phyloP scores from a whole-genome alignment of 2,888 invertebrate species.

The Hirtodrosophila duncani region DNA sequence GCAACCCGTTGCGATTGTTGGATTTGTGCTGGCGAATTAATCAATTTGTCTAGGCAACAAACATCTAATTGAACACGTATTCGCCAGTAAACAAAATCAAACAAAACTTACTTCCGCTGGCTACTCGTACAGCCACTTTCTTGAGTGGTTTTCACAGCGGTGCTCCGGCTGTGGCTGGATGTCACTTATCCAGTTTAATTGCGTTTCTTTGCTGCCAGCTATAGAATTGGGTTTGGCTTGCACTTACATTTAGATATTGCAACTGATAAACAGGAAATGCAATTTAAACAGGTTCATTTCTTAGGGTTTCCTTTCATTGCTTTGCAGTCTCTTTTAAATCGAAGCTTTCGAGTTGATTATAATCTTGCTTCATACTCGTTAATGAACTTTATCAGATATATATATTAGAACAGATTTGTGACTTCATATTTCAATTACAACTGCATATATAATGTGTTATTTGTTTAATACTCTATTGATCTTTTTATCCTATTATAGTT shows the following conservation, averaged over 20 bases:
- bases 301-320: no score
- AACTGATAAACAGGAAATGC: constrained; percentile 21
- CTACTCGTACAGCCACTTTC: constrained; percentile 40
- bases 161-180: constrained; percentile 38
- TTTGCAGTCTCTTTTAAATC: no score
- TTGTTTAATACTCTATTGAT: no score
- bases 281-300: constrained; percentile 5
- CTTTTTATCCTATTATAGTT: no score
- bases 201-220: constrained; percentile 34
- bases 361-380: no score
- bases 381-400: no score
- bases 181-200: constrained; percentile 64
- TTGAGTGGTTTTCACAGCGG: constrained; percentile 65
- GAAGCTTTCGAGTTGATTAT: no score
- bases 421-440: background rate
- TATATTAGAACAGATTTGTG: no score
- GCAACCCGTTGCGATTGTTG: constrained; percentile 14
- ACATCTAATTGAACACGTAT: constrained; percentile 54
- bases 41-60: constrained; percentile 57
- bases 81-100: constrained; percentile 12
- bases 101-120: constrained; percentile 62
- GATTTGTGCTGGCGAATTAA: constrained; percentile 45
- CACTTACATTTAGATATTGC: no score
- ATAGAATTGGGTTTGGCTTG: constrained; percentile 13
- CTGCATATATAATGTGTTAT: constrained; percentile 1